Evolutionary conservation across 2,888 invertebrate species (phyloP).

Genomic region (Heliconius ismenius): DNA sequence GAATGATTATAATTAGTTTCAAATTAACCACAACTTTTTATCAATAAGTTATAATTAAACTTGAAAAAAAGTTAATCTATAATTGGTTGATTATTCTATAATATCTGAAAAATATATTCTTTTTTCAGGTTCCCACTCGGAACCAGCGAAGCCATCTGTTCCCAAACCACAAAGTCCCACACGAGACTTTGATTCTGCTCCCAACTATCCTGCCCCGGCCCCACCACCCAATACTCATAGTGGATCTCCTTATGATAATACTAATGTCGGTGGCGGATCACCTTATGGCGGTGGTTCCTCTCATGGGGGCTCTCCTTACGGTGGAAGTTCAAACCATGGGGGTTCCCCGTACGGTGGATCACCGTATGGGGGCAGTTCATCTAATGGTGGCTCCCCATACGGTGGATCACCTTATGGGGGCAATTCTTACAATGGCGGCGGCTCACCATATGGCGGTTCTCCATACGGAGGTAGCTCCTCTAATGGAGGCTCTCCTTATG

Average conservation of each 20-base stretch:
- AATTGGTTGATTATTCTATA: not conserved
- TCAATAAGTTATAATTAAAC: too few species aligned
- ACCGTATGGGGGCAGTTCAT: conserved; percentile 46
- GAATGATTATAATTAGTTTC: conserved; percentile 32
- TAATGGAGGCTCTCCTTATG: conserved; percentile 48
- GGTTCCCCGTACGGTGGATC: conserved; percentile 45
- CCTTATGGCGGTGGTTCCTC: conserved; percentile 49
- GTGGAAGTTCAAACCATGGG: conserved; percentile 48
- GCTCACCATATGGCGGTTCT: conserved; percentile 49
- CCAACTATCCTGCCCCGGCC: conserved; percentile 73
- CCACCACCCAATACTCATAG: conserved; percentile 55
- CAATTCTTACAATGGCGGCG: conserved; percentile 39
- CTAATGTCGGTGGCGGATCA: conserved; percentile 24
- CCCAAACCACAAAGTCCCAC: conserved; percentile 61
- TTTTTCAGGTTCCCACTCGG: conserved; percentile 69
- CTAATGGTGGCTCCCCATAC: conserved; percentile 49
- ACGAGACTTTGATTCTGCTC: conserved; percentile 61
- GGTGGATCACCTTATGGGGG: conserved; percentile 18
- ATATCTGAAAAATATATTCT: not conserved
- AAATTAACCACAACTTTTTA: too few species aligned
- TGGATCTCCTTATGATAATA: conserved; percentile 41
- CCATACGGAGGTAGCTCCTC: conserved; percentile 37
- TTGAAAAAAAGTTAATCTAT: not conserved
- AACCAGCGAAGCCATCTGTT: conserved; percentile 59
- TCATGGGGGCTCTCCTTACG: conserved; percentile 50